Evolutionary conservation across 1,140 invertebrate species (phyloP), one percentile per base, ranked within the genome.

Genomic region (Tetragonula clypearis): DNA sequence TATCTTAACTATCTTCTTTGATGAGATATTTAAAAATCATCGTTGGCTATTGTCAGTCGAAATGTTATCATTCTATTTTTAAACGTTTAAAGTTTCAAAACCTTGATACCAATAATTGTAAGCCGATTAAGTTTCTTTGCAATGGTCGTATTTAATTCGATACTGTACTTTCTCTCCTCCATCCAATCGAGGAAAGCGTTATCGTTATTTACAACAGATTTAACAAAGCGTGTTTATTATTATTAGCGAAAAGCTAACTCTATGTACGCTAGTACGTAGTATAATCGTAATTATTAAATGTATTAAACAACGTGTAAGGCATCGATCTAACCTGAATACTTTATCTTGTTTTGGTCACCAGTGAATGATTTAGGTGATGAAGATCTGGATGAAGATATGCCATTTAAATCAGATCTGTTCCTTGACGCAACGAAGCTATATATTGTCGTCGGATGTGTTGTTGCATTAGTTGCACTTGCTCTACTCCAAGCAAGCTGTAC

Each of bases 401-500:
- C 89, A 23, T 87, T 91, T 60, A 89, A 92, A 60, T 90, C 92
- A 53, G 91, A 92, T 66, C 82, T 94, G n/a, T 90, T 94, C 62
- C 86, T 94, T 26, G 92, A 92, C 69, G 90, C 91, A 17, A 96
- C 96, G 6, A 97, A 98, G 90, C 94, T 98, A 79, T 98, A 98
- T 95, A 97, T 98, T 85, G 97, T 98, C 19, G 95, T 98, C 68
- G 98, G 97, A 15, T 97, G 98, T 85, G 96, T 98, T 81, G 96
- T 96, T 21, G 98, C 97, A 1, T 93, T 99, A 77, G 95, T 98
- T 21, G 94, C 98, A 15, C 95, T 99, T 15, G 97, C 97, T 21
- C 87, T 98, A 6, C 95, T 98, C 30, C 98, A 99, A 95, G 98
- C 98, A 9, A 96, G 95, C 66, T 98, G 98, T 92, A 98, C 98